Conservation (phyloP, 2,888 invertebrate genomes). For the Drosophila anomalipes region DNA sequence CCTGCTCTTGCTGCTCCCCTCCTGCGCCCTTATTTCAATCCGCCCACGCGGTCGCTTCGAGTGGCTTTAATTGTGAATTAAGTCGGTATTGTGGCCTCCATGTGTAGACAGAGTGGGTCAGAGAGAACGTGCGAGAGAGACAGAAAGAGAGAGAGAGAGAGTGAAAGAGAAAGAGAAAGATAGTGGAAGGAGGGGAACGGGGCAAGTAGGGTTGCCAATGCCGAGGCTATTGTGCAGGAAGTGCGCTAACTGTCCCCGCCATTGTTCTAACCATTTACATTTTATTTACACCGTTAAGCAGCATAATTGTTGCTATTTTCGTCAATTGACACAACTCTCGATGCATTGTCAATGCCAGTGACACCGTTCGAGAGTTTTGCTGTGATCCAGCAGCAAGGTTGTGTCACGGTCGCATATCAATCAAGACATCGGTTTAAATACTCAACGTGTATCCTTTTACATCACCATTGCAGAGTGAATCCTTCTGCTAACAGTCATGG, state of each 20-base stretch:
- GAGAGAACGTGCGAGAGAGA: not conserved
- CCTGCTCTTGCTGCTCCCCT: not conserved
- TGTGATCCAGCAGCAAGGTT: constrained; percentile 71
- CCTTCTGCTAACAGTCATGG: constrained; percentile 76
- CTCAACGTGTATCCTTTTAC: constrained; percentile 24
- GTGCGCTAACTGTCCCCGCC: constrained; percentile 51
- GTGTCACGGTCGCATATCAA: constrained; percentile 49
- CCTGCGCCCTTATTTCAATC: not conserved
- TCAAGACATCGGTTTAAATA: constrained; percentile 20
- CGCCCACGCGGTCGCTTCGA: constrained; percentile 61
- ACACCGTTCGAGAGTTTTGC: constrained; percentile 62
- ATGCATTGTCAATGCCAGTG: constrained; percentile 80
- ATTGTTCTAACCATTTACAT: constrained; percentile 48
- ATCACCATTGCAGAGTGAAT: constrained; percentile 33
- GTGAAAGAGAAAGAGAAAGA: too few species aligned
- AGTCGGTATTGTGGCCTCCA: constrained; percentile 83
- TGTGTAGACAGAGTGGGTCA: constrained; percentile 48
- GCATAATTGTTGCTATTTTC: constrained; percentile 79
- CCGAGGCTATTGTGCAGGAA: constrained; percentile 75
- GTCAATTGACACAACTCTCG: constrained; percentile 62
- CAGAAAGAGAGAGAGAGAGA: not conserved
- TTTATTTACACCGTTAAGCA: constrained; percentile 74
- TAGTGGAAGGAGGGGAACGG: not conserved
- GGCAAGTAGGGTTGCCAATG: constrained; percentile 59
- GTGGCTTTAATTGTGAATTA: constrained; percentile 85